phyloP scores from a whole-genome alignment of 1,140 invertebrate species.

The Nephila pilipes region DNA sequence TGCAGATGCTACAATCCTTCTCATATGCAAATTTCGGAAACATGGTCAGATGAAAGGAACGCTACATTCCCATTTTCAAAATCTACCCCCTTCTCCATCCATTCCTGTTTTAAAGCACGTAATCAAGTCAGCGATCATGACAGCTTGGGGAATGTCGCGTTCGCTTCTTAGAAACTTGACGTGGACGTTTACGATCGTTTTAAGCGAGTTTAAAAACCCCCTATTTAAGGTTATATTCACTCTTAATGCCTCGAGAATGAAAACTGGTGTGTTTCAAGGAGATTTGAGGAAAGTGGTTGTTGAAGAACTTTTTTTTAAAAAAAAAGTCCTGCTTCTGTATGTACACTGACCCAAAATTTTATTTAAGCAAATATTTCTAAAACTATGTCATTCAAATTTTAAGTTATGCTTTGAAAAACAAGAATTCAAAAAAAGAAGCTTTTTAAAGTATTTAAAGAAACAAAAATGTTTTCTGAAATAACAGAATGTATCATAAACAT shows the following conservation, averaged over 20 bases:
- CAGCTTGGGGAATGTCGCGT: background rate
- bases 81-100: background rate
- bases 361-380: background rate
- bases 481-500: background rate
- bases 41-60: slow-evolving; percentile 27
- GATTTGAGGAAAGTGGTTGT: background rate
- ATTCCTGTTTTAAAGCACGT: slow-evolving; percentile 46
- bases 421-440: background rate
- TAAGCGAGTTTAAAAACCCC: slow-evolving; percentile 27
- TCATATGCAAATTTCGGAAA: slow-evolving; percentile 37
- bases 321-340: background rate
- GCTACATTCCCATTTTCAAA: slow-evolving; percentile 14
- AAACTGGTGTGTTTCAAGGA: slow-evolving; percentile 7
- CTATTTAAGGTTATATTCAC: slow-evolving; percentile 47
- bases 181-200: slow-evolving; percentile 38
- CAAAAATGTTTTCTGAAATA: background rate
- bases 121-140: slow-evolving; percentile 43
- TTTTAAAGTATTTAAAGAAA: background rate
- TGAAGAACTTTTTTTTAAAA: background rate
- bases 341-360: background rate
- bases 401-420: background rate
- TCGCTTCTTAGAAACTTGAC: background rate
- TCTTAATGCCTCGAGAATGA: background rate
- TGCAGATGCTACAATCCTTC: background rate
- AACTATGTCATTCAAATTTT: background rate